phyloP scores from a whole-genome alignment of 2,113 vertebrate species.

The Jacana jacana region DNA sequence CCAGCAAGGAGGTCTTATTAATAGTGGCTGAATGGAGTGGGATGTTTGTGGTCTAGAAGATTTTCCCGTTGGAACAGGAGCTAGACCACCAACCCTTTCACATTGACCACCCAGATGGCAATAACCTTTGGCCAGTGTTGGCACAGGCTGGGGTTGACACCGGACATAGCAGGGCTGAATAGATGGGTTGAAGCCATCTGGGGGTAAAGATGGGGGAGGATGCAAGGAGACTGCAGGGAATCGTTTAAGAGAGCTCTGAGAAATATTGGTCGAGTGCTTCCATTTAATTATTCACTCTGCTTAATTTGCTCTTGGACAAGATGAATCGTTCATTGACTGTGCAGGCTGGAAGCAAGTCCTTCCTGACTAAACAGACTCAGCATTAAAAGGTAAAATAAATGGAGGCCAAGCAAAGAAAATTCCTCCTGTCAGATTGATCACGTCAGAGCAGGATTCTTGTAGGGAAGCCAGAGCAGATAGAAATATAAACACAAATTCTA shows the following conservation, averaged over 20 bases:
- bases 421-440: constrained; percentile 40
- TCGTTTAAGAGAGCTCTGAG: constrained; percentile 42
- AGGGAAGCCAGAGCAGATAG: constrained; percentile 2
- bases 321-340: constrained; percentile 57
- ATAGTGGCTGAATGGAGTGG: neutral
- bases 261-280: constrained; percentile 56
- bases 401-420: constrained; percentile 30
- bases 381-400: constrained; percentile 52
- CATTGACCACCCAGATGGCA: constrained; percentile 33
- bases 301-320: constrained; percentile 67
- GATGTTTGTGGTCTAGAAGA: neutral
- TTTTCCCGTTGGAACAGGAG: neutral
- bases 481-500: constrained; percentile 15
- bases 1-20: neutral
- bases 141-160: neutral
- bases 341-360: constrained; percentile 42
- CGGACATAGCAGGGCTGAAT: neutral
- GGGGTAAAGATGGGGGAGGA: neutral
- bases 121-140: neutral
- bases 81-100: constrained; percentile 5
- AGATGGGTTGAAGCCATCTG: neutral
- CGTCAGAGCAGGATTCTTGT: neutral
- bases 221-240: constrained; percentile 18
- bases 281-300: constrained; percentile 66
- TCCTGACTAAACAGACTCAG: constrained; percentile 54